Base-by-base conservation (phyloP, 2,113 vertebrate genomes). In the Apeltes quadracus region DNA sequence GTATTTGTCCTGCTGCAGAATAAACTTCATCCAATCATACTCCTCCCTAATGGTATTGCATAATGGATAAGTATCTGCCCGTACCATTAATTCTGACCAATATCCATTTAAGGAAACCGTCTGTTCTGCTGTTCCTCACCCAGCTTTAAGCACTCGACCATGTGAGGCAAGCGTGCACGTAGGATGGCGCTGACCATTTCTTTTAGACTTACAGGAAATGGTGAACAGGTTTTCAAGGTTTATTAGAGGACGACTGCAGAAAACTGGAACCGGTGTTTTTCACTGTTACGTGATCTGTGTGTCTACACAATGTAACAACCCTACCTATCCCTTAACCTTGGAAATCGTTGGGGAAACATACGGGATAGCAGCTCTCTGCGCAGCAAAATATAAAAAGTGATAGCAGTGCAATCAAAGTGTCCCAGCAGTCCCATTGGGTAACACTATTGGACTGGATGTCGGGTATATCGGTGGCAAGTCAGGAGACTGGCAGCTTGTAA, bases 401-500 rank as follows among this genome's bases (percentile, higher is more conserved):
- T 75, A 61, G 51, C 55, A 32, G 74, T 66, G 75, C 76, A 87
- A 78, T 84, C 76, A 74, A 86, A 72, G 69, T 66, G 78, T 85
- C 83, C 69, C 78, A 82, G 71, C 54, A 66, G 81, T 82, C 54
- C 78, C 74, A 64, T 61, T 83, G 73, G 59, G 80, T 78, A 68
- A 82, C 83, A 61, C 76, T 69, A 62, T 69, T 86, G 75, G 69
- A 86, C 79, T 69, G 75, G 79, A 79, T 76, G 75, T 90, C 72
- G 51, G 89, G 78, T 88, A 62, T 89, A 88, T 88, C 85, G 9
- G 82, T 85, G 83, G 91, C 86, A 76, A 88, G 89, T 85, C 83
- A 68, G 89, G 88, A 94, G 90, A 86, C 86, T 48, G 88, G 69
- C 89, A 78, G 87, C 84, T 87, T 89, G 89, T 88, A 90, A 91